Percentiles rank a stretch among this genome's conserved stretches.
Evolutionary conservation across 2,888 invertebrate genomes (phyloP).

Genomic region (Drosophila prostipennis): DNA sequence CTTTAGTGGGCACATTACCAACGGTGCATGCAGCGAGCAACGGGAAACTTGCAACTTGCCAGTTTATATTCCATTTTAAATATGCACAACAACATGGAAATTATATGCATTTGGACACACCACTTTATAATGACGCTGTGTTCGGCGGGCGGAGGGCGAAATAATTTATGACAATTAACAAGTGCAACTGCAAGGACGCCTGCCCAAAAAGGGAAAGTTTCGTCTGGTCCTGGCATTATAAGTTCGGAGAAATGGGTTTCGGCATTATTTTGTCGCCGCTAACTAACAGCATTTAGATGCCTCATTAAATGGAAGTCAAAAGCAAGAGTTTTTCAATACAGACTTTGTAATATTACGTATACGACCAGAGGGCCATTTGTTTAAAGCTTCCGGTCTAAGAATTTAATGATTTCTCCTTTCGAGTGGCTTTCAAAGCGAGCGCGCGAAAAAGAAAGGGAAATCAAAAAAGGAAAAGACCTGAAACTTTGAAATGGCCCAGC

Average conservation of each 20-base stretch:
- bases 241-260: slow-evolving; percentile 7
- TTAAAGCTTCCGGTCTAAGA: slow-evolving; percentile 22
- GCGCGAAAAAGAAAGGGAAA: slow-evolving; percentile 4
- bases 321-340: neutral
- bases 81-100: slow-evolving; percentile 61
- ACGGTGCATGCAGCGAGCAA: slow-evolving; percentile 15
- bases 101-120: slow-evolving; percentile 46
- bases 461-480: slow-evolving; percentile 4
- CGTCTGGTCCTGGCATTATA: slow-evolving; percentile 15
- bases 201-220: slow-evolving; percentile 49
- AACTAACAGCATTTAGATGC: slow-evolving; percentile 24
- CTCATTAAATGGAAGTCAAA: slow-evolving; percentile 6
- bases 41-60: slow-evolving; percentile 44
- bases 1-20: slow-evolving; percentile 54
- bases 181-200: slow-evolving; percentile 37
- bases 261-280: slow-evolving; percentile 11
- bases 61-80: slow-evolving; percentile 62
- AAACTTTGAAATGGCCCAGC: slow-evolving; percentile 37
- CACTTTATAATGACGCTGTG: slow-evolving; percentile 31
- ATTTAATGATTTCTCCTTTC: slow-evolving; percentile 47
- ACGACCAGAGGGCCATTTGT: neutral
- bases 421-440: slow-evolving; percentile 5
- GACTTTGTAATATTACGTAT: slow-evolving; percentile 20
- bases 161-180: slow-evolving; percentile 76
- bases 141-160: slow-evolving; percentile 8